Conservation (phyloP, 1,140 invertebrate genomes). For the Ooceraea biroi region DNA sequence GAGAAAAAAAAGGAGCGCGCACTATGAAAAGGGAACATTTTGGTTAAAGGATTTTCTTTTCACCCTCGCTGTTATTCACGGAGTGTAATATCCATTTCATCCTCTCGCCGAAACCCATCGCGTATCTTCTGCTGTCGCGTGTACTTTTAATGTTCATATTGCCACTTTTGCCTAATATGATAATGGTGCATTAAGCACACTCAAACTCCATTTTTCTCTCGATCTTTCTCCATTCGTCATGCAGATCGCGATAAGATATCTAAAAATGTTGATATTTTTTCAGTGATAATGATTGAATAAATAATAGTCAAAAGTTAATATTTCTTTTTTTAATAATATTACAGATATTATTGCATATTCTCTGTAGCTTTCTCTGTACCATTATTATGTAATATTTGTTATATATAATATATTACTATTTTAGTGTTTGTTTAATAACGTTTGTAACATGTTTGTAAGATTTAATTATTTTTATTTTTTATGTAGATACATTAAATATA, state of each 20-base stretch:
- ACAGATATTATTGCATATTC: neutral
- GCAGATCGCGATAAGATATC: neutral
- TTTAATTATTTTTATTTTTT: constrained; percentile 8
- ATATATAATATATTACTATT: no score
- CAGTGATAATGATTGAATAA: neutral
- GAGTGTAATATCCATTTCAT: constrained; percentile 53
- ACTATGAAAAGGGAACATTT: constrained; percentile 39
- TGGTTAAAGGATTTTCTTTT: constrained; percentile 49
- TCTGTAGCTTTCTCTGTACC: no score
- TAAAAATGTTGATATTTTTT: constrained; percentile 13
- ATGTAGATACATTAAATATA: neutral
- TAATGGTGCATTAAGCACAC: constrained; percentile 60
- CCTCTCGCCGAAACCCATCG: constrained; percentile 1
- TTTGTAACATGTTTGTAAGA: no score
- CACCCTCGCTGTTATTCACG: constrained; percentile 57
- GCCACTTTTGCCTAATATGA: constrained; percentile 65
- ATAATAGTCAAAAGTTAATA: neutral
- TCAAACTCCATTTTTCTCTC: constrained; percentile 32
- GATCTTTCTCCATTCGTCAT: neutral
- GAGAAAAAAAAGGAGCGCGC: neutral
- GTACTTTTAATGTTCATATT: constrained; percentile 43
- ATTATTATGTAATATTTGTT: no score
- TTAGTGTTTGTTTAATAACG: neutral
- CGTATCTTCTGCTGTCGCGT: constrained; percentile 19
- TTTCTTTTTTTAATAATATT: neutral